These are phyloP conservation scores for Pluvialis apricaria DNA, from an alignment of 2,113 vertebrate genomes.

Conservation along the genomic window DNA sequence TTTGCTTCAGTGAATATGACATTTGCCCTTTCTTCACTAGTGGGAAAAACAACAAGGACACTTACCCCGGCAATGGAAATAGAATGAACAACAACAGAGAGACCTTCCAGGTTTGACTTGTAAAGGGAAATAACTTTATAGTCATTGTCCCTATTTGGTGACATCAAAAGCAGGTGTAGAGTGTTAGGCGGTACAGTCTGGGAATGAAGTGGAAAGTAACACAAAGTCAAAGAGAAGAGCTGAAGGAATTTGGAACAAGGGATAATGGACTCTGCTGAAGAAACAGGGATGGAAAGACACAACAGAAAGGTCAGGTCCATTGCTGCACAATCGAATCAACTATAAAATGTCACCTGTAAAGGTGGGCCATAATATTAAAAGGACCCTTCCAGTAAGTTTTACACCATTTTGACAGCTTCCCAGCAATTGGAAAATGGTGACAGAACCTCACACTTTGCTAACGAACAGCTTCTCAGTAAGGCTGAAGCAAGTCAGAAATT, in stretches of 20 bases:
- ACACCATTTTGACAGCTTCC: neutral
- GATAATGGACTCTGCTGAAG: slow-evolving; percentile 21
- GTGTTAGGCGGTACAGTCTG: neutral
- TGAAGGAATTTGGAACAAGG: neutral
- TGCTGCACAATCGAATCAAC: neutral
- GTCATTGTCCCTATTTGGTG: slow-evolving; percentile 26
- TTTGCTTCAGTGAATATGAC: slow-evolving; percentile 67
- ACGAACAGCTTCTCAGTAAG: neutral
- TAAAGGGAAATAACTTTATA: slow-evolving; percentile 46
- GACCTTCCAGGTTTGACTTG: slow-evolving; percentile 52
- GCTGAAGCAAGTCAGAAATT: neutral
- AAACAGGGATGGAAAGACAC: neutral
- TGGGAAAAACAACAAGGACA: slow-evolving; percentile 63
- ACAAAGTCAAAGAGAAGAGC: slow-evolving; percentile 17
- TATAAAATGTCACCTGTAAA: slow-evolving; percentile 26
- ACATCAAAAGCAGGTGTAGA: slow-evolving; percentile 33
- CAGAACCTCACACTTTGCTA: neutral
- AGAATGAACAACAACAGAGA: slow-evolving; percentile 45
- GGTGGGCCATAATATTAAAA: neutral
- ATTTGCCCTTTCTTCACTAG: slow-evolving; percentile 62
- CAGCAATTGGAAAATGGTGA: neutral
- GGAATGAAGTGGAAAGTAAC: slow-evolving; percentile 24
- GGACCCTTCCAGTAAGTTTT: neutral
- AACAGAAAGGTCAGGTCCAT: slow-evolving; percentile 3
- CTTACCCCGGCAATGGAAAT: slow-evolving; percentile 37